Evolutionary conservation across 2,113 vertebrate genomes (phyloP), one percentile per base, ranked within the genome.

Genomic region (Tylochromis polylepis): DNA sequence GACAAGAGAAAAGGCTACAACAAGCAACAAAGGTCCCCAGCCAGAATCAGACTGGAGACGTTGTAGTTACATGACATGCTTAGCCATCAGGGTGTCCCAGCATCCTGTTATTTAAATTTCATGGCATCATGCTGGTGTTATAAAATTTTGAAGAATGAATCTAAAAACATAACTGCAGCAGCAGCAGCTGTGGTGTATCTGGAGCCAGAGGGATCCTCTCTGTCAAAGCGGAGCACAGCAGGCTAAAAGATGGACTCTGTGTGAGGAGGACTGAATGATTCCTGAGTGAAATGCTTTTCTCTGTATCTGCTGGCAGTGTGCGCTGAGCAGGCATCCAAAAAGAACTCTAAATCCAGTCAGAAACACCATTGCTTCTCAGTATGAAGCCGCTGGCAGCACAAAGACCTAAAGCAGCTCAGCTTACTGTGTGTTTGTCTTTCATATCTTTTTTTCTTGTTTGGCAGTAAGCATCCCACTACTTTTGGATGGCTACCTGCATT

Each of bases 331-430:
- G 77, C 70, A 56, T 90, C 85, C 82, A 87, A 89, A 85, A 84
- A 82, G 56, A 89, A 84, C 86, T 90, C 67, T 70, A 59, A 88
- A 92, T 92, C 90, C 85, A 91, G 91, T 91, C 89, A 84, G 70
- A 91, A 87, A 75, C 85, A 59, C 82, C 46, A 8, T 65, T 83
- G 82, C 75, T 34, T 77, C 89, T 90, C 85, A 58, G 88, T 59
- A 83, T 80, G 90, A 90, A 87, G 36, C 70, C 36, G 34, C 79
- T 83, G 82, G 67, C 87, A 93, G 87, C 51, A 72, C 86, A 88
- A 59, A 82, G 78, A 80, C 83, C 83, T 84, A 38, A 90, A 77
- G 87, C 84, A 75, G 84, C 85, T 86, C 56, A 49, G 88, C 88
- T 78, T 18, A 75, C 60, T 24, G 20, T 29, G 16, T 43, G 91